Percentiles rank a stretch among this genome's conserved stretches.
These are phyloP conservation scores for Drosophila acutilabella DNA, from an alignment of 2,888 invertebrate species.

Conservation along the genomic window DNA sequence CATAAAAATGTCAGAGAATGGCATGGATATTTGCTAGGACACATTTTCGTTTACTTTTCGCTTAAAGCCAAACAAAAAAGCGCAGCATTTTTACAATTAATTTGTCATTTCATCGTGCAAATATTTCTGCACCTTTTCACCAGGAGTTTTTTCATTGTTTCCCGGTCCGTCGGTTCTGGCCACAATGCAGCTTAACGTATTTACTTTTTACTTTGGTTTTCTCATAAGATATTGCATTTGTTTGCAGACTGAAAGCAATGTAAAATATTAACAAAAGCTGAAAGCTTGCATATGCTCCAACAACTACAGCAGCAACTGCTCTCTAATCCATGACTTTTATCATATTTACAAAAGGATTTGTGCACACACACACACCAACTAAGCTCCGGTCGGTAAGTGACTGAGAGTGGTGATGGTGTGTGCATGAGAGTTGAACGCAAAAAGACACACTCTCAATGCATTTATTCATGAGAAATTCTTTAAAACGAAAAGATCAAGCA, in stretches of 20 bases:
- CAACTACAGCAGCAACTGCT: background rate
- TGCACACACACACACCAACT: constrained; percentile 26
- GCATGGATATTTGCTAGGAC: background rate
- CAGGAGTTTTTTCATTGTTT: constrained; percentile 5
- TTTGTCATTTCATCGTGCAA: constrained; percentile 62
- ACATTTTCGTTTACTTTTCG: background rate
- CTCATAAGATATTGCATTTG: constrained; percentile 34
- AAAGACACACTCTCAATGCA: constrained; percentile 59
- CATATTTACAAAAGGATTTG: constrained; percentile 55
- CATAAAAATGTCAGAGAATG: constrained; percentile 46
- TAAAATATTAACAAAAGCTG: constrained; percentile 61
- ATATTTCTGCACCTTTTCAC: constrained; percentile 44
- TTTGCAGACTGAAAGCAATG: constrained; percentile 29
- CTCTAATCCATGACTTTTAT: constrained; percentile 57
- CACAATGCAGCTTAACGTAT: constrained; percentile 30
- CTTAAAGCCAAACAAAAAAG: constrained; percentile 8
- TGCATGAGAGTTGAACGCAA: constrained; percentile 35
- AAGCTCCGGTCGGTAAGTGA: constrained; percentile 14
- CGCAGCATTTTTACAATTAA: constrained; percentile 64
- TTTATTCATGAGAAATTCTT: constrained; percentile 61
- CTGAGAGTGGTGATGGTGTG: background rate
- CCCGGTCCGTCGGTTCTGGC: constrained; percentile 9
- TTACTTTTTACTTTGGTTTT: constrained; percentile 34
- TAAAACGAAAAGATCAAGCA: constrained; percentile 24
- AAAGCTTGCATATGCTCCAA: constrained; percentile 61